Conservation (phyloP, 2,797 vertebrate genomes). For the Emys orbicularis region DNA sequence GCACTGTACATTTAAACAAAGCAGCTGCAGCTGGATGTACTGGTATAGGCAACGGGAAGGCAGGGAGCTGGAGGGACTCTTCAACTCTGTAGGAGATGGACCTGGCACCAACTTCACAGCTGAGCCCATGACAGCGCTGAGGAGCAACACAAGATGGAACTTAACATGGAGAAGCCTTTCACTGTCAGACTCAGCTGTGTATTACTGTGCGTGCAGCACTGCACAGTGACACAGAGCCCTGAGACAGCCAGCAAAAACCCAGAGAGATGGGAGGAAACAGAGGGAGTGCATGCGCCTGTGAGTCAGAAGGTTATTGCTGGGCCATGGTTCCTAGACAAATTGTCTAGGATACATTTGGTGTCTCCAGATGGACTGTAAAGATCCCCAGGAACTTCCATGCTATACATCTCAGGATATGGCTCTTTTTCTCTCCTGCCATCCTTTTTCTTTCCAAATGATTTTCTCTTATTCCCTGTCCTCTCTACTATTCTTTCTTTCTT, state of each 20-base stretch:
- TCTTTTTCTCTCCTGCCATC: background rate
- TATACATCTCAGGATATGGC: background rate
- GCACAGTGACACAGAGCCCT: background rate
- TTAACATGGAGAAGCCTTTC: background rate
- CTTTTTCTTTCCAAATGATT: too few species aligned
- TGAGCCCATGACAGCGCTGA: background rate
- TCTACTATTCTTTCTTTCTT: too few species aligned
- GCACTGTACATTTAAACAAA: background rate
- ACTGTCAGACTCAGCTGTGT: background rate
- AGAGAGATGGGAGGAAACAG: background rate
- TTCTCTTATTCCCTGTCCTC: too few species aligned
- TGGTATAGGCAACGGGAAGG: background rate
- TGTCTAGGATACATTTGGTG: background rate
- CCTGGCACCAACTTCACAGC: background rate
- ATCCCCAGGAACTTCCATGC: background rate
- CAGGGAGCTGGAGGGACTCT: background rate
- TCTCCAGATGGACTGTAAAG: background rate
- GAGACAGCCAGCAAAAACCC: background rate
- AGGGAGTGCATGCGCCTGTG: background rate
- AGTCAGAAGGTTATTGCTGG: background rate
- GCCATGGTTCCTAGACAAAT: background rate
- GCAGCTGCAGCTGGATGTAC: background rate
- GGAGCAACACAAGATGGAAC: background rate
- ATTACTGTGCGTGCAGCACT: background rate
- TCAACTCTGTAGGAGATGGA: background rate